These are phyloP conservation scores for Limonius californicus DNA, from an alignment of 1,140 invertebrate species.

Conservation along the genomic window DNA sequence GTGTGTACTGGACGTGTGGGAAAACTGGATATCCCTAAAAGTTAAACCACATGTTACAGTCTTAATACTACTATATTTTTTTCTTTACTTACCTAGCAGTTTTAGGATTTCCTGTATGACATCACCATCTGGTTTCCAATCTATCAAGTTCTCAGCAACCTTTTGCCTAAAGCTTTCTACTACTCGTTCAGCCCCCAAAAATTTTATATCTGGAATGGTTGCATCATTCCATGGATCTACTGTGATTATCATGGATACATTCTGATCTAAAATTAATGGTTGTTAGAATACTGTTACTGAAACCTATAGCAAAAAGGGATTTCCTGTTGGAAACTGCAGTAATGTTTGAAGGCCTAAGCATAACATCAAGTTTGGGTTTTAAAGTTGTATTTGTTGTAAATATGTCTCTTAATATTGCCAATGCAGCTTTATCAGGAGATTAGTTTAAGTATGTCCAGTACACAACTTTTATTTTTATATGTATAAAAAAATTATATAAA, in stretches of 20 bases:
- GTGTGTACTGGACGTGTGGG: slow-evolving; percentile 21
- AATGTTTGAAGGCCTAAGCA: too few relatives aligned
- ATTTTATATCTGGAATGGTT: slow-evolving; percentile 35
- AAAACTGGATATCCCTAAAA: slow-evolving; percentile 32
- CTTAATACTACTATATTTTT: background rate
- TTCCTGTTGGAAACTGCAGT: too few relatives aligned
- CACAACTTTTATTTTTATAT: too few relatives aligned
- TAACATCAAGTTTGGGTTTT: too few relatives aligned
- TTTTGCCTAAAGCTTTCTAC: slow-evolving; percentile 23
- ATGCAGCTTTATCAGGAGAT: too few relatives aligned
- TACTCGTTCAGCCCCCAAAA: slow-evolving; percentile 38
- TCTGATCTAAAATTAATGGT: slow-evolving; percentile 35
- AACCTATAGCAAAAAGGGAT: too few relatives aligned
- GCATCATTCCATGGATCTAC: slow-evolving; percentile 34
- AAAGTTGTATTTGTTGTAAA: too few relatives aligned
- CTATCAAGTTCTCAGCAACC: slow-evolving; percentile 33
- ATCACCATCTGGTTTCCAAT: slow-evolving; percentile 34
- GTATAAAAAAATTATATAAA: too few relatives aligned
- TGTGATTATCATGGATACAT: slow-evolving; percentile 38
- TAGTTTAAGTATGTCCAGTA: too few relatives aligned
- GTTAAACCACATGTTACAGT: slow-evolving; percentile 3
- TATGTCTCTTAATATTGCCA: too few relatives aligned
- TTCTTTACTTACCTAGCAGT: slow-evolving; percentile 31
- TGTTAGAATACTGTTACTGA: too few relatives aligned
- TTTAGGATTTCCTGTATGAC: slow-evolving; percentile 34